Conservation (phyloP, 64 coral and sea anemone genomes). For the Pocillopora damicornis region DNA sequence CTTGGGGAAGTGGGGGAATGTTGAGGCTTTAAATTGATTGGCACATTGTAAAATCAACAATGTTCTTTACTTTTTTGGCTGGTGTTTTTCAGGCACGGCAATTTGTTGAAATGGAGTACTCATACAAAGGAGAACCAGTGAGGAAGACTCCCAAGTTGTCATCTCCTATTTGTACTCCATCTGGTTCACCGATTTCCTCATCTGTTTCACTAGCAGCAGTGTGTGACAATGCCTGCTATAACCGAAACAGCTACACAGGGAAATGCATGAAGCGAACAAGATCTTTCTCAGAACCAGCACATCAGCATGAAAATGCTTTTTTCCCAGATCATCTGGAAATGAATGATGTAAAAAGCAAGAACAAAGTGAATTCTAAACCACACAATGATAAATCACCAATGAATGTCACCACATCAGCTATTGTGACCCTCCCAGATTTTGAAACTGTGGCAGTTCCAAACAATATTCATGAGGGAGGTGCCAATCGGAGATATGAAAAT, state of each 20-base stretch:
- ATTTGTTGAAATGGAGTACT: constrained; percentile 98
- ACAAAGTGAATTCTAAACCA: constrained; percentile 62
- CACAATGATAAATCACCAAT: constrained; percentile 54
- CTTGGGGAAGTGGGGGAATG: too few species aligned
- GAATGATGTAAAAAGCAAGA: constrained; percentile 82
- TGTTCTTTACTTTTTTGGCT: not conserved
- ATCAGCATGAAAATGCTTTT: constrained; percentile 75
- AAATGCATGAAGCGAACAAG: constrained; percentile 87
- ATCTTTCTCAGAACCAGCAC: constrained; percentile 80
- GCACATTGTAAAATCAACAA: too few species aligned
- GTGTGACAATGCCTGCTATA: constrained; percentile 82
- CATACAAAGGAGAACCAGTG: constrained; percentile 84
- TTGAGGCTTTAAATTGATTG: too few species aligned
- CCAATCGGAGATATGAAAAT: constrained; percentile 68
- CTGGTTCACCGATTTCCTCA: constrained; percentile 91
- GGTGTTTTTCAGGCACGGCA: constrained; percentile 71
- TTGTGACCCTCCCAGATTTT: constrained; percentile 88
- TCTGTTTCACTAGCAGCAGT: constrained; percentile 87
- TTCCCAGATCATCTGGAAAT: constrained; percentile 66
- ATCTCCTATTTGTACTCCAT: constrained; percentile 89
- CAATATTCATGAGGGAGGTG: constrained; percentile 63
- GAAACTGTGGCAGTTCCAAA: constrained; percentile 88
- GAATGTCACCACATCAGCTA: constrained; percentile 84
- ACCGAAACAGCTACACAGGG: constrained; percentile 83
- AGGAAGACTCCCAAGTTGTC: constrained; percentile 58